phyloP scores from a whole-genome alignment of 2,113 vertebrate species.

The Brachypodius melanocephalos region DNA sequence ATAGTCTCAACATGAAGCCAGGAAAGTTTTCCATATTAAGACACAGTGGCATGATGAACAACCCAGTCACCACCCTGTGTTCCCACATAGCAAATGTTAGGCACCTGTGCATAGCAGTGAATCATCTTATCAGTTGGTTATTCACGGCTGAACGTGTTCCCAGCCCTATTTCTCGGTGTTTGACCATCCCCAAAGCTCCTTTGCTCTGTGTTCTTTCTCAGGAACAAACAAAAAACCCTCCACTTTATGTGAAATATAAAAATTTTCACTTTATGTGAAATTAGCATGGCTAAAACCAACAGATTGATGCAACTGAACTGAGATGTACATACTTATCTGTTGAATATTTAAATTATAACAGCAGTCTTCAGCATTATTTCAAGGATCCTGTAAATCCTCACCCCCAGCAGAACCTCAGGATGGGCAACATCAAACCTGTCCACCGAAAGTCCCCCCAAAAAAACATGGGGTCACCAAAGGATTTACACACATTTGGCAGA shows the following conservation, averaged over 20 bases:
- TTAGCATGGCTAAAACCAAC: neutral
- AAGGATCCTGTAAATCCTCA: neutral
- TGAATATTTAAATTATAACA: neutral
- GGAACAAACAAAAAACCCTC: neutral
- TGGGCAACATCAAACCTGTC: neutral
- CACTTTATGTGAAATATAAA: neutral
- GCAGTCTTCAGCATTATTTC: fast-evolving
- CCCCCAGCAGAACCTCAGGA: neutral
- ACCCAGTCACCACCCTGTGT: slow-evolving; percentile 20
- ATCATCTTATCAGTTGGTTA: slow-evolving; percentile 28
- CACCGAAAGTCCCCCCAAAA: neutral
- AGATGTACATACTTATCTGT: neutral
- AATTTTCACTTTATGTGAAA: neutral
- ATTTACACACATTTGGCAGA: neutral
- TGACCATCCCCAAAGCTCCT: neutral
- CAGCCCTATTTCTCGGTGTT: neutral
- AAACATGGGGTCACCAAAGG: fast-evolving
- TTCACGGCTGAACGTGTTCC: neutral
- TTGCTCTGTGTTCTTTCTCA: neutral
- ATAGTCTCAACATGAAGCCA: neutral
- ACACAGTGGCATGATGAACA: slow-evolving; percentile 31
- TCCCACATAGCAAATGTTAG: slow-evolving; percentile 56
- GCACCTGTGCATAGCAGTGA: slow-evolving; percentile 54
- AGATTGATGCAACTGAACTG: neutral
- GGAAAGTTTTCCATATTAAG: neutral